phyloP scores from a whole-genome alignment of 2,888 invertebrate genomes.

The Hydropsyche betteni region DNA sequence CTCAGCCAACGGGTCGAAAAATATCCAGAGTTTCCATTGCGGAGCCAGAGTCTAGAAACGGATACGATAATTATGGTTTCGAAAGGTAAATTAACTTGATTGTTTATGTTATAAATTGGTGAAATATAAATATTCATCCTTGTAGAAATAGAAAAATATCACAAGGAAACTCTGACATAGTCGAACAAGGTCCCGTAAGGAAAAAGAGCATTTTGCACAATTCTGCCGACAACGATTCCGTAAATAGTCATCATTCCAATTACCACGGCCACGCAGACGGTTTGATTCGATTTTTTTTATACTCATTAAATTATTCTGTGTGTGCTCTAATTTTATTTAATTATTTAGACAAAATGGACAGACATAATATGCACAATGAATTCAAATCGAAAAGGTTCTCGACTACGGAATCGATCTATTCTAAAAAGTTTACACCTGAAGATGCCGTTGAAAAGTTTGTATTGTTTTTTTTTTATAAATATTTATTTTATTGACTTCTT shows the following conservation, averaged over 20 bases:
- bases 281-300: constrained; percentile 8
- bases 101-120: no score
- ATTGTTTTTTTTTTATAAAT: constrained; percentile 19
- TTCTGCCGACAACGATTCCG: constrained; percentile 60
- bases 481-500: constrained; percentile 32
- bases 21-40: constrained; percentile 69
- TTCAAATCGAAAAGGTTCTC: constrained; percentile 48
- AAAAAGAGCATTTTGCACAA: constrained; percentile 78
- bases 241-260: constrained; percentile 56
- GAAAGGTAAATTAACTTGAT: constrained; percentile 61
- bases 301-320: background rate
- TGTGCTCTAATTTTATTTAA: background rate
- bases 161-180: constrained; percentile 51
- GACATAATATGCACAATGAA: constrained; percentile 43
- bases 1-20: constrained; percentile 59
- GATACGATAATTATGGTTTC: constrained; percentile 72
- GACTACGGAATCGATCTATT: constrained; percentile 56
- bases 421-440: constrained; percentile 64
- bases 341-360: constrained; percentile 46
- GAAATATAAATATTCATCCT: background rate
- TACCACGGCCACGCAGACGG: constrained; percentile 45
- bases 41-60: constrained; percentile 64
- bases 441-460: constrained; percentile 64
- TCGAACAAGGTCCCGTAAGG: constrained; percentile 74
- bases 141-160: constrained; percentile 64